These are phyloP conservation scores for Tiaroga cobitis DNA, from an alignment of 2,797 vertebrate genomes.

Conservation along the genomic window DNA sequence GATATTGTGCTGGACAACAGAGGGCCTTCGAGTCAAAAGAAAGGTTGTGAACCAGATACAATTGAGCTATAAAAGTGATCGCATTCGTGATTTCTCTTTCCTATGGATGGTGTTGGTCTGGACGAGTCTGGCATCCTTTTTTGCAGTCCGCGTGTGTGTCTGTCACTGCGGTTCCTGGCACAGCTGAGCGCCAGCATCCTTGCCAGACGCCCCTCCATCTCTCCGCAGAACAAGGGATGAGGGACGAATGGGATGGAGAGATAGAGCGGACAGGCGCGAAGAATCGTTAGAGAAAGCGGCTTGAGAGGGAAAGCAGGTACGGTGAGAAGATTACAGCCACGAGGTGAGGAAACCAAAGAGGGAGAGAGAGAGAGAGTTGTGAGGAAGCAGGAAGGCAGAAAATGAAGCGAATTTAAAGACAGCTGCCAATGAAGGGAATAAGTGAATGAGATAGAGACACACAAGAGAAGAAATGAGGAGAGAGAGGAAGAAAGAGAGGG, in stretches of 20 bases:
- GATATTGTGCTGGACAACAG: neutral
- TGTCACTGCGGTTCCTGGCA: constrained; percentile 30
- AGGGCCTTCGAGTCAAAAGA: neutral
- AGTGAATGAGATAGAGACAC: constrained; percentile 49
- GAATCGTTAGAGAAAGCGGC: constrained; percentile 14
- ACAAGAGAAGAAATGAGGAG: constrained; percentile 34
- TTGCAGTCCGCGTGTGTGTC: constrained; percentile 26
- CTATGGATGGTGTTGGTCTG: constrained; percentile 31
- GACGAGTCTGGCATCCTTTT: constrained; percentile 25
- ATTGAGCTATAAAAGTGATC: neutral
- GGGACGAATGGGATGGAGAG: constrained; percentile 40
- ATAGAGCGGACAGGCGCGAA: constrained; percentile 26
- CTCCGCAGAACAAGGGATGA: constrained; percentile 16
- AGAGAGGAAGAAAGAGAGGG: constrained; percentile 51
- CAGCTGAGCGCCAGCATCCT: constrained; percentile 15
- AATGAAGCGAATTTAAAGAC: constrained; percentile 42
- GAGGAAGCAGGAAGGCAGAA: constrained; percentile 32
- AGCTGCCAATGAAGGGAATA: constrained; percentile 13
- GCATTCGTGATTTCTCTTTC: neutral
- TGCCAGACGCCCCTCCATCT: constrained; percentile 32
- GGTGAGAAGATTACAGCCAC: constrained; percentile 44
- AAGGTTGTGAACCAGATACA: neutral
- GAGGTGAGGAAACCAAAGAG: constrained; percentile 23
- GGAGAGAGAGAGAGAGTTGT: constrained; percentile 56
- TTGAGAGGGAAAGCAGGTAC: constrained; percentile 34